phyloP scores from a whole-genome alignment of 1,140 invertebrate species.

The Antheraea mylitta region DNA sequence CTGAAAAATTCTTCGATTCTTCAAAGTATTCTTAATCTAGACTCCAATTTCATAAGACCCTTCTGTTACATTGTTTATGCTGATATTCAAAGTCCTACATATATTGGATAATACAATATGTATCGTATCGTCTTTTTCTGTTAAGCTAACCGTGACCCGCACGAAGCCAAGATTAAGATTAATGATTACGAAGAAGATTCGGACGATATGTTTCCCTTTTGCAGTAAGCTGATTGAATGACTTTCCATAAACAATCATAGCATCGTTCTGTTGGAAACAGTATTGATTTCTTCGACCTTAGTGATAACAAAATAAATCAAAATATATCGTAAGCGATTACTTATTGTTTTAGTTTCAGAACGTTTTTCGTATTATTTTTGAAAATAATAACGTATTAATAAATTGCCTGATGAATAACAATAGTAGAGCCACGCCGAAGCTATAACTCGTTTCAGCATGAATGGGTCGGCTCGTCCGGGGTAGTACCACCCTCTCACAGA shows the following conservation, averaged over 20 bases:
- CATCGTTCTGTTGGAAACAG: conserved; percentile 15
- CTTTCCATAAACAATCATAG: conserved; percentile 67
- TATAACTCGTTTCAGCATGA: no score
- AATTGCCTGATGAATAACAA: no score
- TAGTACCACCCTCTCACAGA: no score
- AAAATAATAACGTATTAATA: no score
- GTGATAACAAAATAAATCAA: conserved; percentile 3
- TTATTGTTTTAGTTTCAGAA: not conserved
- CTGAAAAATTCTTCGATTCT: not conserved
- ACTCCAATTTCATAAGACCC: not conserved
- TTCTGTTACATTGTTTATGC: not conserved
- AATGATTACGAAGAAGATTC: conserved; percentile 49
- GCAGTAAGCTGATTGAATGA: conserved; percentile 66
- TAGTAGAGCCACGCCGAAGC: no score
- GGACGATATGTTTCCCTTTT: conserved; percentile 58
- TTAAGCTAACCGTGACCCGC: conserved; percentile 48
- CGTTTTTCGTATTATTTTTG: not conserved
- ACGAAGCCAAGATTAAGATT: conserved; percentile 63
- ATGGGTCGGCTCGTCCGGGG: no score
- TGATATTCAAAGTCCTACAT: conserved; percentile 4
- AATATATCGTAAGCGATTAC: not conserved
- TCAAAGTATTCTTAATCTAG: conserved; percentile 6
- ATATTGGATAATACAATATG: conserved; percentile 7
- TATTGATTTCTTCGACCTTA: conserved; percentile 18
- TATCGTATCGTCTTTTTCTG: conserved; percentile 17